Evolutionary conservation across 2,797 vertebrate genomes (phyloP), one percentile per base, ranked within the genome.

Genomic region (Eulemur coronatus): DNA sequence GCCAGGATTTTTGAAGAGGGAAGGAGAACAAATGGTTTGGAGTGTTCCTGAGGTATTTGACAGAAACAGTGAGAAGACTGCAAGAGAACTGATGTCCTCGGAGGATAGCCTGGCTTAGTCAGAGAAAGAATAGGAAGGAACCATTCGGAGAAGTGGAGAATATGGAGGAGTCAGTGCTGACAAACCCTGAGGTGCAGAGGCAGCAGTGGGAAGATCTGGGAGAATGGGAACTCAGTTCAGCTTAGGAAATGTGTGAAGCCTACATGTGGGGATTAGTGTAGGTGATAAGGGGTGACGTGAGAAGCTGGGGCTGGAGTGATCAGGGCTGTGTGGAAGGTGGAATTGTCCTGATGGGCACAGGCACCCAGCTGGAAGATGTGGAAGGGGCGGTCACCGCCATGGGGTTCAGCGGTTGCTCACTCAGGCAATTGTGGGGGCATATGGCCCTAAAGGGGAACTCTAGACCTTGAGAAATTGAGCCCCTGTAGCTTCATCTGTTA

Each of bases 221-320:
- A 59, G 17, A 48, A 20, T 10, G 20, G 28, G 26, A 57, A 7
- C 46, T 57, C 20, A 28, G 20, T 14, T 94, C 46, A 30, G 30
- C 14, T 43, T 50, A 61, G 59, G 41, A 48, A 79, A 18, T 24
- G 15, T 2, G 11, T 12, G n/a, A 7, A 72, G 26, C 8, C 11
- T 5, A 1, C 10, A 3, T 63, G 2, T 20, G n/a, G 20, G 33
- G 24, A 55, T 69, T 38, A 35, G 4, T 15, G 2, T 14, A 5
- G 22, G 43, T 30, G 24, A 1, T 26, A 18, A 50, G 57, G 46
- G 30, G 15, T 46, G 10, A 35, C 4, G 7, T 20, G 18, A 50
- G 41, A 26, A 1, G 12, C 38, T 43, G 33, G 30, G 24, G n/a
- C 10, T 65, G 81, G 73, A 20, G 15, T 15, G 7, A 55, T 1